Conservation (phyloP, 2,113 vertebrate species). For the Aspidoscelis tigris region DNA sequence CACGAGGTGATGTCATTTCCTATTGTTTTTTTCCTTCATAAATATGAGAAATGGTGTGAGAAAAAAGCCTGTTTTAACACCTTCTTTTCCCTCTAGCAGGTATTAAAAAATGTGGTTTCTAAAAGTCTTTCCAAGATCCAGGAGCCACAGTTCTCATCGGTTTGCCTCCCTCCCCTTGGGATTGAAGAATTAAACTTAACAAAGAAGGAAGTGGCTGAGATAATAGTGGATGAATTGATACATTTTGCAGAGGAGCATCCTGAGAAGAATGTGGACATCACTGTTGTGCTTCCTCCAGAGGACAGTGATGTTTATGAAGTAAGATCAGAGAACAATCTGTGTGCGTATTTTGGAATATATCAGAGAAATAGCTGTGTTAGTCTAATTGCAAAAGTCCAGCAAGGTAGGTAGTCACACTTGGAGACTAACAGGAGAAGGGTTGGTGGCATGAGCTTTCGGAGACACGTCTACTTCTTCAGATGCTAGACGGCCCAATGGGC, state of each 20-base stretch:
- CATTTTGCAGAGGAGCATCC: slow-evolving; percentile 43
- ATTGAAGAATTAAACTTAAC: slow-evolving; percentile 50
- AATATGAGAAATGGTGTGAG: neutral
- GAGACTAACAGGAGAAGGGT: no score
- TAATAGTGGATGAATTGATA: slow-evolving; percentile 73
- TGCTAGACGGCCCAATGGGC: no score
- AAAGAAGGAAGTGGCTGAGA: slow-evolving; percentile 48
- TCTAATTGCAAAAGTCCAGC: no score
- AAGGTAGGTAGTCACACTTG: no score
- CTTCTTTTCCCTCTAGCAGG: slow-evolving; percentile 67
- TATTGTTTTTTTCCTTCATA: neutral
- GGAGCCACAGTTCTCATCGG: neutral
- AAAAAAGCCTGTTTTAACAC: slow-evolving; percentile 31
- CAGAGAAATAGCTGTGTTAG: no score
- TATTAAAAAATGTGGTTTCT: slow-evolving; percentile 42
- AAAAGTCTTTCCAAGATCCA: slow-evolving; percentile 53
- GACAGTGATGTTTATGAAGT: slow-evolving; percentile 68
- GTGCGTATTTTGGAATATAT: no score
- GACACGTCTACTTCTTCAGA: no score
- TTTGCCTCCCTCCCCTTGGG: slow-evolving; percentile 84
- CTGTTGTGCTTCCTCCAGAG: slow-evolving; percentile 77
- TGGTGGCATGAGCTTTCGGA: no score
- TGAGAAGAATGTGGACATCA: slow-evolving; percentile 54
- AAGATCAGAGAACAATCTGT: slow-evolving; percentile 27
- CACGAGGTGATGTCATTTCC: slow-evolving; percentile 45